A percentile compares a stretch with the other conserved stretches of the same genome.
Conservation (phyloP, 1,140 invertebrate species). For the Acromyrmex heyeri region DNA sequence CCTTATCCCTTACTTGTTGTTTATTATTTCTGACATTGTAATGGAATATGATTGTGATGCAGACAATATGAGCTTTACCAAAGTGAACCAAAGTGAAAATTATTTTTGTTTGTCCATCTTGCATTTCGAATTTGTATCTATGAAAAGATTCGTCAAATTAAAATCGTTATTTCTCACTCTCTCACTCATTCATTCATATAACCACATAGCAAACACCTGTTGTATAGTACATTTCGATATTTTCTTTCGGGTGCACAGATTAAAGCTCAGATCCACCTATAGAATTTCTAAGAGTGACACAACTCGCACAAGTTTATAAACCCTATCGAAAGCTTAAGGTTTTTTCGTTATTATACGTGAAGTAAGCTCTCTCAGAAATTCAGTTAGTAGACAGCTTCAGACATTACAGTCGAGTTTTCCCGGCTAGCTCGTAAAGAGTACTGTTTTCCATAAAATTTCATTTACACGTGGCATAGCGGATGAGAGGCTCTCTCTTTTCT, state of each 20-base stretch:
- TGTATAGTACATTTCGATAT: conserved; percentile 3
- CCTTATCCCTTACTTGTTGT: too few species aligned
- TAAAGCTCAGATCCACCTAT: background rate
- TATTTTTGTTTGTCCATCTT: background rate
- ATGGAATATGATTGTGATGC: background rate
- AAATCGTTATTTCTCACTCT: conserved; percentile 8
- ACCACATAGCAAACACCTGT: conserved; percentile 1
- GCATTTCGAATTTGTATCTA: background rate
- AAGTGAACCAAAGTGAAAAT: background rate
- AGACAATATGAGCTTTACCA: background rate
- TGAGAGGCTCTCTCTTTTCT: background rate
- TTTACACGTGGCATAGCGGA: background rate
- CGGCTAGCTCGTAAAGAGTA: background rate
- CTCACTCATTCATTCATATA: background rate
- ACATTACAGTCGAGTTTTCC: too few species aligned
- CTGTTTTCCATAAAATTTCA: conserved; percentile 30
- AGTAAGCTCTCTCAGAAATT: background rate
- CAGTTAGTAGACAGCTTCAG: background rate
- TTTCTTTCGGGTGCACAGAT: background rate
- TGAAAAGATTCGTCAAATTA: background rate
- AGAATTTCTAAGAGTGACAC: background rate
- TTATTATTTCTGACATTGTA: background rate
- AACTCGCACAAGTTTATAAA: background rate
- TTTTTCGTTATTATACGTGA: background rate
- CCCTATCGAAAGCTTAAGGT: background rate